A percentile compares a stretch with the other conserved stretches of the same genome.
Evolutionary conservation across 1,140 invertebrate species (phyloP).

Genomic region (Agrilus planipennis): DNA sequence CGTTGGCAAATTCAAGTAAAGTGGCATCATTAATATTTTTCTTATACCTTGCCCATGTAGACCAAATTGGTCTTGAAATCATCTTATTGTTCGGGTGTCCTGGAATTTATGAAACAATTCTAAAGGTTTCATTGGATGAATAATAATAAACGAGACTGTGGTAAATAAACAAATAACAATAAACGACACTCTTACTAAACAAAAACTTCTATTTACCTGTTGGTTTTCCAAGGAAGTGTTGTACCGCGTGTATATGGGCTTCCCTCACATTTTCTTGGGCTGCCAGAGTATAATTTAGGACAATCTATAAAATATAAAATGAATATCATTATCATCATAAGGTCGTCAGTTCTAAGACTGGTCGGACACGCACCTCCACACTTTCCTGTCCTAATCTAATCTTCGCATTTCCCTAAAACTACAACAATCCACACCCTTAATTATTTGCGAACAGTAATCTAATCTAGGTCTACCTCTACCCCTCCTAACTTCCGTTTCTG

Average conservation of each 20-base stretch:
- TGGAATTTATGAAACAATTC: not conserved
- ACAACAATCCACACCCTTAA: no score
- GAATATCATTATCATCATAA: not conserved
- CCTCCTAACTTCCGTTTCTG: no score
- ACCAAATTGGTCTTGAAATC: constrained; percentile 55
- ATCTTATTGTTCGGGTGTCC: constrained; percentile 56
- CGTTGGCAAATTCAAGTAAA: constrained; percentile 57
- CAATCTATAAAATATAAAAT: constrained; percentile 11
- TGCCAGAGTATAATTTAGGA: constrained; percentile 46
- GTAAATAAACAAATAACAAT: no score
- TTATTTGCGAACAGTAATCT: no score
- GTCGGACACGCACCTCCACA: no score
- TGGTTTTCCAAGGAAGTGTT: constrained; percentile 49
- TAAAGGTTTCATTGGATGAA: not conserved
- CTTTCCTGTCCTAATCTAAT: no score
- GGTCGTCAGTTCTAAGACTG: no score
- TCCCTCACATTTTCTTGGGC: constrained; percentile 43
- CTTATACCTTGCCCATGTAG: not conserved
- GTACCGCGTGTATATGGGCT: constrained; percentile 50
- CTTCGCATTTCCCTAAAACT: no score
- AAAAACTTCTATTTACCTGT: constrained; percentile 21
- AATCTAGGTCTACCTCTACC: no score
- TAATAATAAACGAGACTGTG: no score
- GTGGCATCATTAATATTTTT: not conserved
- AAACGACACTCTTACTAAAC: no score